Evolutionary conservation across 2,113 vertebrate genomes (phyloP), one percentile per base, ranked within the genome.

Genomic region (Rhodinocichla rosea): DNA sequence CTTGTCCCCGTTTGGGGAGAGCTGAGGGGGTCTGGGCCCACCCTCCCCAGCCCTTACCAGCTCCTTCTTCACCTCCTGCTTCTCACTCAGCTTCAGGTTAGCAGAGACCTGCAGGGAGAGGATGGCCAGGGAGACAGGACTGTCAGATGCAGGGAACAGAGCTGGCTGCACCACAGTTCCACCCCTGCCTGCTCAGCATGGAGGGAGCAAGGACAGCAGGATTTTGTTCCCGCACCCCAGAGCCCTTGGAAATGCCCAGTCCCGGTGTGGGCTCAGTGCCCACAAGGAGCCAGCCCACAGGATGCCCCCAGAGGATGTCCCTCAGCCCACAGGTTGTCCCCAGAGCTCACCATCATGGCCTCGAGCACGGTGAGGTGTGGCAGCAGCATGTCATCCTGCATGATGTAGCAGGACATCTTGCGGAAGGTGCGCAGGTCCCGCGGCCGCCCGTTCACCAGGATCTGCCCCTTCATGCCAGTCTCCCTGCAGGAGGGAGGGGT

Each of bases 341-440:
- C 12, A 5, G 68, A 22, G 67, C 98, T 98, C 96, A 99, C 99
- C 99, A 99, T 99, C 99, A 99, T 99, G 87, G 99, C 99, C 92
- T 99, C 99, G 83, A 98, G 96, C 23, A 98, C 98, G 0, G 99
- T 99, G 91, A 99, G 99, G 94, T 99, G 98, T 0, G 99, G 99
- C 97, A 99, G 97, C 57, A 99, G 98, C 99, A 99, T 99, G 97
- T 99, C 99, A 0, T 99, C 99, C 97, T 99, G 99, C 99, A 99
- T 99, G 97, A 99, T 99, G 96, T 99, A 99, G 94, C 99, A 99
- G 65, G 99, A 99, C 99, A 99, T 99, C 98, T 99, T 99, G 76
- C 99, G 98, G 97, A 99, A 99, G 44, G 99, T 99, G 69, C 99
- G 98, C 93, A 99, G 98, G 68, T 99, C 99, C 90, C 99, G 97